These are phyloP conservation scores for Tolmerus cingulatus DNA, from an alignment of 2,888 invertebrate genomes.

Conservation along the genomic window DNA sequence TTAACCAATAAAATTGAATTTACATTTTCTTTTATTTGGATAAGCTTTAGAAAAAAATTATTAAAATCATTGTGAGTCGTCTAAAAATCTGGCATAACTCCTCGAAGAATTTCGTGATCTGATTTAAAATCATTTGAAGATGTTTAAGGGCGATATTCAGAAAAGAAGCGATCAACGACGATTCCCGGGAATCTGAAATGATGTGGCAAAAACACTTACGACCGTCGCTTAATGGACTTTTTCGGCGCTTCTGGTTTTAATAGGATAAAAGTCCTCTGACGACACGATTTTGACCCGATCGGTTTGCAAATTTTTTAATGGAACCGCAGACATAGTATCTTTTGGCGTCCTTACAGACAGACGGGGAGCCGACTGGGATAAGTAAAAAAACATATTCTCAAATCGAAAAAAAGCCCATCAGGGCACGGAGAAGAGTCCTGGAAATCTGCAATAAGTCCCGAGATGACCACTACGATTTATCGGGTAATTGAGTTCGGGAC, in stretches of 20 bases:
- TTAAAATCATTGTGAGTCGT: neutral
- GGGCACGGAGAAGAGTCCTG: neutral
- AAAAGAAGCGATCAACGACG: neutral
- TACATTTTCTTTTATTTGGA: neutral
- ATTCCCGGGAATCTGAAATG: neutral
- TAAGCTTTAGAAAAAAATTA: neutral
- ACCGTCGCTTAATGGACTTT: conserved; percentile 5
- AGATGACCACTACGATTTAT: conserved; percentile 3
- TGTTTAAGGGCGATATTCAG: neutral
- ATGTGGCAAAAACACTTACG: conserved; percentile 10
- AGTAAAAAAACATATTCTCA: neutral
- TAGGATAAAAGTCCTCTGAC: neutral
- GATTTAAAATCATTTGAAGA: neutral
- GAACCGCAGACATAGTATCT: neutral
- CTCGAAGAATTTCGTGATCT: neutral
- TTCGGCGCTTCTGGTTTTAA: conserved; percentile 6
- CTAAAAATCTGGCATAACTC: neutral
- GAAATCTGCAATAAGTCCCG: neutral
- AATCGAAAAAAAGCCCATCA: neutral
- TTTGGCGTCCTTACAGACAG: neutral
- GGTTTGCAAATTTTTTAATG: conserved; percentile 8
- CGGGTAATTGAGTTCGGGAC: conserved; percentile 5
- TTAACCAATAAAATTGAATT: too few relatives aligned
- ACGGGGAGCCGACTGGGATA: neutral
- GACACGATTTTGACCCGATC: neutral